phyloP scores from a whole-genome alignment of 2,888 invertebrate species.

The Drosophila prolongata region DNA sequence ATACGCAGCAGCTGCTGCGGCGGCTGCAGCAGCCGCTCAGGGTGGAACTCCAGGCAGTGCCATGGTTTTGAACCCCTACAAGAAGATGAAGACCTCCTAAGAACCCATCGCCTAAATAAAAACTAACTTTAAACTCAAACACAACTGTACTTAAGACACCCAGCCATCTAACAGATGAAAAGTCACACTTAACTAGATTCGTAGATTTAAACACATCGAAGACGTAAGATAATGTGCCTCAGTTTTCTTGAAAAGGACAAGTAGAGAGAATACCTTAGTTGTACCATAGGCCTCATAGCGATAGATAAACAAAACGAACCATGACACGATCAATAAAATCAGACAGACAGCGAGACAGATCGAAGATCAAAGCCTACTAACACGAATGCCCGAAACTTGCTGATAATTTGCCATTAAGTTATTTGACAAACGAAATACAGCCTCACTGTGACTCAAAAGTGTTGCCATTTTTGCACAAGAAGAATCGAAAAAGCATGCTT shows the following conservation, averaged over 20 bases:
- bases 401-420: constrained; percentile 44
- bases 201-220: constrained; percentile 48
- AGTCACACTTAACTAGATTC: constrained; percentile 24
- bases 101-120: not conserved
- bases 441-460: constrained; percentile 61
- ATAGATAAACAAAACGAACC: constrained; percentile 19
- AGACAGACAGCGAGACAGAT: constrained; percentile 13
- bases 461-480: constrained; percentile 58
- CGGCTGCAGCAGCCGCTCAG: constrained; percentile 65
- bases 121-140: constrained; percentile 13
- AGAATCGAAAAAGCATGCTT: constrained; percentile 49
- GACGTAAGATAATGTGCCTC: constrained; percentile 73
- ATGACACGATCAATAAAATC: constrained; percentile 20
- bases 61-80: constrained; percentile 92
- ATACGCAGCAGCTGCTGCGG: constrained; percentile 68
- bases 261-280: constrained; percentile 41
- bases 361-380: constrained; percentile 33
- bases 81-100: constrained; percentile 93
- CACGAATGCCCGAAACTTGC: constrained; percentile 39
- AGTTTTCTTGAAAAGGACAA: constrained; percentile 53
- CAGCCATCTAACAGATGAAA: constrained; percentile 4
- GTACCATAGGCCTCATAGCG: constrained; percentile 46
- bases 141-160: constrained; percentile 63
- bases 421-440: constrained; percentile 37
- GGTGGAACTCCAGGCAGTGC: constrained; percentile 75